Evolutionary conservation across 1,140 invertebrate species (phyloP), one percentile per base, ranked within the genome.

Genomic region (Drosophila neocordata): DNA sequence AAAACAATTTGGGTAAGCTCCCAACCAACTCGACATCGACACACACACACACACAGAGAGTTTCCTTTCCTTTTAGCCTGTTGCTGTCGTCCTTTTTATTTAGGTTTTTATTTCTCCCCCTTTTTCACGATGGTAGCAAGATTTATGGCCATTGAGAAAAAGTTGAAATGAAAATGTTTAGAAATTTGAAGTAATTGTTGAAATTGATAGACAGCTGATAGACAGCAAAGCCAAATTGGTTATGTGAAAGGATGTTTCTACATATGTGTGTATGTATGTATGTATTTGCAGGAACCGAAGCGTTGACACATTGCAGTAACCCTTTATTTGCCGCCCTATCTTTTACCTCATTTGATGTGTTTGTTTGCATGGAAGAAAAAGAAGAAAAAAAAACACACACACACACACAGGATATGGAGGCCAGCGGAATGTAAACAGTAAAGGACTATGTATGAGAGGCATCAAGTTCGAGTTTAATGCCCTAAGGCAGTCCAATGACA

Each of bases 151-250:
- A 41, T 18, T 64, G 37, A n/a, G 58, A 27, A 35, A 67, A 55
- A 73, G 66, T 65, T 48, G 75, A 69, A 66, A 79, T 61, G 62
- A 69, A 56, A 67, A 72, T 24, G 63, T 72, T 48, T 69, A 65
- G 68, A 66, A 68, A 69, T 76, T 76, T 58, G 61, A 80, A 73
- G 83, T 73, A 78, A 81, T 79, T 82, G 82, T 67, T 63, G 69
- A 73, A 85, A 73, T 74, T 84, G 81, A 80, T 76, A 69, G 80
- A 84, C 77, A 70, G 63, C 38, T 57, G 64, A 76, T 70, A 20
- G 62, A 71, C 44, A 24, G 51, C 22, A 27, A 35, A 44, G 56
- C 35, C 15, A 48, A 48, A 20, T 48, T 48, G 41, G 15, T 48
- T 48, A 20, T 48, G 41, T 48, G 41, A 31, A 59, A 44, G 27